Conservation (phyloP, 2,113 vertebrate species). For the Pelecanoides urinatrix region DNA sequence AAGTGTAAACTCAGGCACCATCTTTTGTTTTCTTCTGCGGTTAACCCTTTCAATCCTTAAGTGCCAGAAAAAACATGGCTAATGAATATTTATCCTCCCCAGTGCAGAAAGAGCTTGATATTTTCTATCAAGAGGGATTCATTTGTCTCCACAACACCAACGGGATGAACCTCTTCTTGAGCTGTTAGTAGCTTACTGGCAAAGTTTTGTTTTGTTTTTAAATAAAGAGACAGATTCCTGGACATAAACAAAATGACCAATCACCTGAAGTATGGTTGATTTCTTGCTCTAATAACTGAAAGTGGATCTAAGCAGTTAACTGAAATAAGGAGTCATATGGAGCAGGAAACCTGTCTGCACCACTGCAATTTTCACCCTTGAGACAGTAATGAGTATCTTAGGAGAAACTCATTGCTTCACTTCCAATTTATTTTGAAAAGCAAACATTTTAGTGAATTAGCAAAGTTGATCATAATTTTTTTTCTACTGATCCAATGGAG, state of each 20-base stretch:
- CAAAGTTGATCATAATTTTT: accelerated
- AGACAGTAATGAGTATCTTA: neutral
- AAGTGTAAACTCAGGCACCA: neutral
- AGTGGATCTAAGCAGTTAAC: neutral
- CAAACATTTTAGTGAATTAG: neutral
- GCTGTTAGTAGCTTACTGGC: neutral
- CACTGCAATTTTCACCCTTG: neutral
- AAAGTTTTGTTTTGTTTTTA: neutral
- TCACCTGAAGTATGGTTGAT: neutral
- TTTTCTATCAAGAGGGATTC: neutral
- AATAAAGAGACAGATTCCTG: no score
- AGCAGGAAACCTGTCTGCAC: neutral
- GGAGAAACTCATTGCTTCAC: neutral
- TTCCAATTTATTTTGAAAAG: neutral
- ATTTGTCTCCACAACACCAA: neutral
- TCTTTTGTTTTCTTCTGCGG: neutral
- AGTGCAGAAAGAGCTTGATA: neutral
- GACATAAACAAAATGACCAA: neutral
- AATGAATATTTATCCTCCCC: neutral
- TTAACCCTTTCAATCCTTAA: neutral
- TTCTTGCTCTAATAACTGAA: neutral
- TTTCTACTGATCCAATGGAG: neutral
- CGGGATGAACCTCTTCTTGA: neutral
- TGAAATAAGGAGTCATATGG: neutral
- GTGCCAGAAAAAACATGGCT: neutral